Evolutionary conservation across 2,888 invertebrate species (phyloP).

Genomic region (Melanophora roralis): DNA sequence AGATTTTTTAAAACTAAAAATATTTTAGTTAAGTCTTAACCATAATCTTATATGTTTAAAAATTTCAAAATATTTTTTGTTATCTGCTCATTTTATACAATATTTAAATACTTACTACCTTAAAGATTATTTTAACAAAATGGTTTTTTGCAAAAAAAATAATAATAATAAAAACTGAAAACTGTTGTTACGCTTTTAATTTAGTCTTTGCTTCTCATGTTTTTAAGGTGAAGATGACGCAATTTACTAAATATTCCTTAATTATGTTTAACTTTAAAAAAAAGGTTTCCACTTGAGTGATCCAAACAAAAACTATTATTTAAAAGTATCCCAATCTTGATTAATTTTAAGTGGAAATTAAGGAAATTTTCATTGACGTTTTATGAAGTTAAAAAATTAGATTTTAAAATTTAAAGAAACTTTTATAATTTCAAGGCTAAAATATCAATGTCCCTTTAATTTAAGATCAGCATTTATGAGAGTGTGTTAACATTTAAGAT

Average conservation of each 20-base stretch:
- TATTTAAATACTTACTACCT: no score
- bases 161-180: no score
- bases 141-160: no score
- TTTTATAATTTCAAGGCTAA: slow-evolving; percentile 10
- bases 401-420: slow-evolving; percentile 2
- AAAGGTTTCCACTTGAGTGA: slow-evolving; percentile 24
- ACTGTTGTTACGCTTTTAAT: no score
- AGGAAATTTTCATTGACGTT: neutral
- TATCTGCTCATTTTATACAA: no score
- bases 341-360: neutral
- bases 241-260: neutral
- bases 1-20: no score
- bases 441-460: neutral
- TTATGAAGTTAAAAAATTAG: slow-evolving; percentile 2
- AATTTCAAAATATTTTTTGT: no score
- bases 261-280: neutral
- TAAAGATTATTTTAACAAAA: no score
- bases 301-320: neutral
- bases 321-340: neutral
- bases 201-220: no score
- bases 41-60: no score
- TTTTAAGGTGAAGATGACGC: neutral
- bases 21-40: no score
- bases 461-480: neutral
- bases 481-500: no score